Evolutionary conservation across 1,140 invertebrate species (phyloP).

Genomic region (Drosophila triauraria): DNA sequence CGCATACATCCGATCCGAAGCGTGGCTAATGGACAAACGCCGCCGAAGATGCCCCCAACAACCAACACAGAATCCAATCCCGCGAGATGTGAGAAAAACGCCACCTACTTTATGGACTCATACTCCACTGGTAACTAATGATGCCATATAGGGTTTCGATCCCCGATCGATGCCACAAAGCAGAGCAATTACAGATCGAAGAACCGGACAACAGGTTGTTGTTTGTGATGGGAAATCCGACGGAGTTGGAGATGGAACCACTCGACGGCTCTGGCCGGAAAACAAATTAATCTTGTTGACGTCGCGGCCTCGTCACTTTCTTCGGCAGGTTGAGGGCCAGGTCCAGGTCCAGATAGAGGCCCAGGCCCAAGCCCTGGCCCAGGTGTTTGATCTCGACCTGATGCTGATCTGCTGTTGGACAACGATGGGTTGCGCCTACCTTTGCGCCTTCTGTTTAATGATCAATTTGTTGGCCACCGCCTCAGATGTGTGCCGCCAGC

Average conservation of each 20-base stretch:
- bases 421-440: conserved; percentile 70
- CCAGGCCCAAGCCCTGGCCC: conserved; percentile 46
- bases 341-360: conserved; percentile 9
- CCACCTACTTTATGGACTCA: conserved; percentile 63
- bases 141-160: conserved; percentile 39
- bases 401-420: conserved; percentile 53
- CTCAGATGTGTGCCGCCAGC: conserved; percentile 79
- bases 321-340: conserved; percentile 47
- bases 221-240: conserved; percentile 40
- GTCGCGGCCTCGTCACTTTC: conserved; percentile 69
- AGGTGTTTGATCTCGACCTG: conserved; percentile 80
- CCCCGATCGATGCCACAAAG: conserved; percentile 52
- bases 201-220: conserved; percentile 71
- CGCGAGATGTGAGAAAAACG: conserved; percentile 74
- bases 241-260: conserved; percentile 32
- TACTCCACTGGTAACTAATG: conserved; percentile 53
- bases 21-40: conserved; percentile 74
- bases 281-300: conserved; percentile 83
- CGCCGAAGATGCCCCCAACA: conserved; percentile 49
- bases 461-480: conserved; percentile 80
- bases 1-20: conserved; percentile 78
- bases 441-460: conserved; percentile 81
- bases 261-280: conserved; percentile 46
- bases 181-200: conserved; percentile 71
- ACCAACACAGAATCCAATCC: conserved; percentile 23